These are phyloP conservation scores for Clarias pachynema DNA, from an alignment of 2,797 vertebrate species.

Conservation along the genomic window DNA sequence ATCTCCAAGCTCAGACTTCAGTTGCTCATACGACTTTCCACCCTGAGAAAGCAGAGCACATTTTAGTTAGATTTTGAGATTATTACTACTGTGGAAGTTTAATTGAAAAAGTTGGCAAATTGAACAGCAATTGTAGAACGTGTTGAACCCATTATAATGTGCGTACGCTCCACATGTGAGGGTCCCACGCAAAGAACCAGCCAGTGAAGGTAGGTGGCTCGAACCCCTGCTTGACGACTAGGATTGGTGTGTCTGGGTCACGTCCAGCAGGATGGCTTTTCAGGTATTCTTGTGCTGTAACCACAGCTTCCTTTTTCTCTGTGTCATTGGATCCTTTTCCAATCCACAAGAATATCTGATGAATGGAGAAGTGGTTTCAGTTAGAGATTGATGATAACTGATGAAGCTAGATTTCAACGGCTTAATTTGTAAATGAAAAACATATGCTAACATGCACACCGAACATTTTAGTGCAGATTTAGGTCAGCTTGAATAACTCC, in stretches of 20 bases:
- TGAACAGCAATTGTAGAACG: background rate
- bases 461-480: background rate
- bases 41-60: constrained; percentile 64
- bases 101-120: background rate
- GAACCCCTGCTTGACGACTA: constrained; percentile 82
- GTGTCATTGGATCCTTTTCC: constrained; percentile 76
- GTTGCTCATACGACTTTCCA: constrained; percentile 77
- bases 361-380: background rate
- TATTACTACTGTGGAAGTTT: background rate
- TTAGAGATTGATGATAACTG: background rate
- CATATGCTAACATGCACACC: no score
- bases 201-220: constrained; percentile 87
- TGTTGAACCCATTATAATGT: background rate
- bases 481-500: background rate
- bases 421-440: background rate
- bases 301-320: constrained; percentile 74
- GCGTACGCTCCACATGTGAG: constrained; percentile 82
- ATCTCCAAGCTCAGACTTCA: constrained; percentile 76
- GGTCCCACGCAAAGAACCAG: constrained; percentile 87
- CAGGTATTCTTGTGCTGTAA: constrained; percentile 82
- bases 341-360: constrained; percentile 84
- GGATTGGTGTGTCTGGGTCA: constrained; percentile 76
- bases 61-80: constrained; percentile 10
- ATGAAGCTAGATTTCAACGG: background rate
- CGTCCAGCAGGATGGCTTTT: constrained; percentile 77